These are phyloP conservation scores for Dasypus novemcinctus DNA, from an alignment of 2,113 vertebrate species.

Conservation along the genomic window DNA sequence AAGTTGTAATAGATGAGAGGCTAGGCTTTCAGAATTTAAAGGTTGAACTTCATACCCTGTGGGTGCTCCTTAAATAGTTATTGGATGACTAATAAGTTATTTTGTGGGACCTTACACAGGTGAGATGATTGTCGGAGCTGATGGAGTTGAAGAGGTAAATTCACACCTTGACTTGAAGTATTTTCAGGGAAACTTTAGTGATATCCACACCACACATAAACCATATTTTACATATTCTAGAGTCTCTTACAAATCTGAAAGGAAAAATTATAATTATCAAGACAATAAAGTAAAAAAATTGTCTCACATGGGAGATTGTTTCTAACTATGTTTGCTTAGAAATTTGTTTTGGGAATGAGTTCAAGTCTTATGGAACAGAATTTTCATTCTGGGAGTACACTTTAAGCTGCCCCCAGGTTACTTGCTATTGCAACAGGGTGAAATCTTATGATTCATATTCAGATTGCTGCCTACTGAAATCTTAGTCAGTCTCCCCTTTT, in stretches of 20 bases:
- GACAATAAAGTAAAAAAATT: neutral
- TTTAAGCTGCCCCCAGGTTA: neutral
- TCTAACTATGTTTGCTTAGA: slow-evolving; percentile 16
- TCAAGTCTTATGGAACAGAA: neutral
- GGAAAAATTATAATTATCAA: slow-evolving; percentile 19
- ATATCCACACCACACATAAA: neutral
- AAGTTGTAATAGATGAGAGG: slow-evolving; percentile 13
- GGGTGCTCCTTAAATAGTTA: slow-evolving; percentile 35
- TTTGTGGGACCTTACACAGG: neutral
- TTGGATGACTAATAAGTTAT: slow-evolving; percentile 40
- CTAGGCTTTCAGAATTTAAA: slow-evolving; percentile 26
- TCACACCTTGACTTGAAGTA: neutral
- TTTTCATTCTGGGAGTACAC: neutral
- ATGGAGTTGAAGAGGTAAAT: neutral
- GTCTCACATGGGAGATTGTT: neutral
- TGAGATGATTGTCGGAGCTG: neutral
- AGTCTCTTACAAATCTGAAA: neutral
- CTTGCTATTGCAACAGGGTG: slow-evolving; percentile 40
- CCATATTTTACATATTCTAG: neutral
- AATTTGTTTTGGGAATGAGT: slow-evolving; percentile 26
- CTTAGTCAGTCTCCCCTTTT: neutral
- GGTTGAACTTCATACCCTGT: slow-evolving; percentile 2
- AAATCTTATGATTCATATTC: neutral
- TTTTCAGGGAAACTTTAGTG: neutral
- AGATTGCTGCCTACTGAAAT: slow-evolving; percentile 25